A percentile compares a stretch with the other conserved stretches of the same genome.
These are phyloP conservation scores for Melitaea cinxia DNA, from an alignment of 1,140 invertebrate genomes.

Conservation along the genomic window DNA sequence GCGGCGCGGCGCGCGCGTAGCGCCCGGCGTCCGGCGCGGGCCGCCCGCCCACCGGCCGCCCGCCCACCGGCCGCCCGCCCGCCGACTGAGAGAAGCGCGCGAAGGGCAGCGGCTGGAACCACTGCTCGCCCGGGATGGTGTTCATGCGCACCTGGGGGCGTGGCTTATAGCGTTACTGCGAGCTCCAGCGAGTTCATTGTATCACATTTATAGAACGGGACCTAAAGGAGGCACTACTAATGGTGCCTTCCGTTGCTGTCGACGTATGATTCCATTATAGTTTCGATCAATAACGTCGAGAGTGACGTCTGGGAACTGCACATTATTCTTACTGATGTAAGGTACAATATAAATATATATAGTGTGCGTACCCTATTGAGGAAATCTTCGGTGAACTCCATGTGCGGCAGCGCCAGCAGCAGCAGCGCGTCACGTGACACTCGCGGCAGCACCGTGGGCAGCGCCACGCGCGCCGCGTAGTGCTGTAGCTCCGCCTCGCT, in stretches of 20 bases:
- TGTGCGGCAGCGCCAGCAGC: conserved; percentile 82
- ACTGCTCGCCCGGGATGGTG: conserved; percentile 90
- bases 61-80: conserved; percentile 84
- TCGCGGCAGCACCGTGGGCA: conserved; percentile 92
- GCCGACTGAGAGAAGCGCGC: conserved; percentile 83
- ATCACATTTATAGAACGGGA: too few species aligned
- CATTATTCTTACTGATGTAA: too few species aligned
- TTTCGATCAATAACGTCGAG: too few species aligned
- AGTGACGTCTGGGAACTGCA: too few species aligned
- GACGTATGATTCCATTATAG: too few species aligned
- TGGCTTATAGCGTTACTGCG: not conserved
- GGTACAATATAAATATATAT: too few species aligned
- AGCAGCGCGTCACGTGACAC: conserved; percentile 91
- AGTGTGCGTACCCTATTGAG: conserved; percentile 91
- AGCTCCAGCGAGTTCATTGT: too few species aligned
- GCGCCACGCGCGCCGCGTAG: conserved; percentile 83
- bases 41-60: conserved; percentile 79
- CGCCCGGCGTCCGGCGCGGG: conserved; percentile 88
- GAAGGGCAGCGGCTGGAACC: conserved; percentile 92
- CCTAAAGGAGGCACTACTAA: too few species aligned
- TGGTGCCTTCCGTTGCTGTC: too few species aligned
- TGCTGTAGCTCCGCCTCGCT: conserved; percentile 50
- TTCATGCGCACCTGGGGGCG: conserved; percentile 89
- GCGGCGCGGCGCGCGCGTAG: conserved; percentile 88
- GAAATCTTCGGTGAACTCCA: conserved; percentile 88